phyloP scores from a whole-genome alignment of 2,888 invertebrate genomes.

The Dolichopus griseipennis region DNA sequence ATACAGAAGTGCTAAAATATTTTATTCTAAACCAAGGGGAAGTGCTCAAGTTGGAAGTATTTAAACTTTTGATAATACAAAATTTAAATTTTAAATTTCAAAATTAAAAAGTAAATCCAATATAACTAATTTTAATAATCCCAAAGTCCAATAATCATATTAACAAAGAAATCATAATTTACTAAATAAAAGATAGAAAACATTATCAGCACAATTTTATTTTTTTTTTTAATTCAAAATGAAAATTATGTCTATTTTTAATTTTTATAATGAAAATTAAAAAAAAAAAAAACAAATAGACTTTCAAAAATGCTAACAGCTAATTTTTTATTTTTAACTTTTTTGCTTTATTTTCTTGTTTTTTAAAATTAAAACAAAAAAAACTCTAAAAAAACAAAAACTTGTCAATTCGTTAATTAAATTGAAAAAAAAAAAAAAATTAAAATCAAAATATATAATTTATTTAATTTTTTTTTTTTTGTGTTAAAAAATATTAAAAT shows the following conservation, averaged over 20 bases:
- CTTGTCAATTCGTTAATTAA: background rate
- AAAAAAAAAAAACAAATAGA: background rate
- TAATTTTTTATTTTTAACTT: constrained; percentile 4
- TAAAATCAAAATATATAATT: background rate
- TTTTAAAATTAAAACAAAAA: background rate
- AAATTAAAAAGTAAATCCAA: too few species aligned
- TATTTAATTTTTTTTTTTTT: background rate
- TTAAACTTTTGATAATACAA: too few species aligned
- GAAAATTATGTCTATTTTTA: background rate
- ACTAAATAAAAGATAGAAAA: background rate
- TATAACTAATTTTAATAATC: too few species aligned
- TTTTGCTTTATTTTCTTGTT: constrained; percentile 2
- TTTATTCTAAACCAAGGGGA: too few species aligned
- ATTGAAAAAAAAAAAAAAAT: background rate
- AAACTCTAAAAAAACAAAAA: background rate
- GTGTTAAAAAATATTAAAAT: background rate
- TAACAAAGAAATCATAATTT: background rate
- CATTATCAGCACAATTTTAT: background rate
- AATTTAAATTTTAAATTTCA: too few species aligned
- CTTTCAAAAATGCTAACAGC: background rate
- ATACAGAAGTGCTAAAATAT: too few species aligned
- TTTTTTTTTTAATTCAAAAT: background rate
- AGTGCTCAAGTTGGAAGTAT: too few species aligned
- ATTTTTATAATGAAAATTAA: background rate
- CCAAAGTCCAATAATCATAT: background rate